Conservation (phyloP, 2,888 invertebrate genomes). For the Sinopyrophorus schimmeli region DNA sequence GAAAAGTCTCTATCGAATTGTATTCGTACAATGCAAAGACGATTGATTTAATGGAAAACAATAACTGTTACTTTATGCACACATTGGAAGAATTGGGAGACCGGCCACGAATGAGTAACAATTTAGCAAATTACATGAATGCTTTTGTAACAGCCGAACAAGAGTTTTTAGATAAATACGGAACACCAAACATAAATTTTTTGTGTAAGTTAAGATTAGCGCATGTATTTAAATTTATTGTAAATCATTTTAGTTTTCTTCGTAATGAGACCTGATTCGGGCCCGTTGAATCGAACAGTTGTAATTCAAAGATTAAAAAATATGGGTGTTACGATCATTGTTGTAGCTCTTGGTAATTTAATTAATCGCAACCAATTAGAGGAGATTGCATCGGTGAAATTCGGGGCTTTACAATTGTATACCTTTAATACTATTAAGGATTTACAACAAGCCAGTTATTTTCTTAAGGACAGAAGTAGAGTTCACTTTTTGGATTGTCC, state of each 20-base stretch:
- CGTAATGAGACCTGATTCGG: background rate
- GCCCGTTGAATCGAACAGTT: background rate
- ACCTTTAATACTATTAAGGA: background rate
- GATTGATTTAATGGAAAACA: background rate
- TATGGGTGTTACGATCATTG: background rate
- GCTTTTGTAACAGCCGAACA: background rate
- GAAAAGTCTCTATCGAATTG: background rate
- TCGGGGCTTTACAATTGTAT: conserved; percentile 1
- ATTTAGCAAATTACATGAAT: background rate
- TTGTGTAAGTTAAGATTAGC: background rate
- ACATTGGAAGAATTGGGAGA: background rate
- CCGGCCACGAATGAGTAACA: background rate
- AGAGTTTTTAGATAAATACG: background rate
- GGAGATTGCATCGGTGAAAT: conserved; percentile 1
- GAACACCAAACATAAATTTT: too few species aligned
- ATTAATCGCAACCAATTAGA: background rate
- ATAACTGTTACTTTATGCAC: conserved; percentile 2
- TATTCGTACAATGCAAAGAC: background rate
- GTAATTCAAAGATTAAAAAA: background rate
- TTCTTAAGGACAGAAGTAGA: background rate
- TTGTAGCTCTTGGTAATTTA: background rate
- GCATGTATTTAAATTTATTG: background rate
- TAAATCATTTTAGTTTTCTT: conserved; percentile 1
- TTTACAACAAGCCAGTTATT: background rate
- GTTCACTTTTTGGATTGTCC: background rate